A percentile compares a stretch with the other conserved stretches of the same genome.
Evolutionary conservation across 2,888 invertebrate species (phyloP).

Genomic region (Pseudococcus viburni): DNA sequence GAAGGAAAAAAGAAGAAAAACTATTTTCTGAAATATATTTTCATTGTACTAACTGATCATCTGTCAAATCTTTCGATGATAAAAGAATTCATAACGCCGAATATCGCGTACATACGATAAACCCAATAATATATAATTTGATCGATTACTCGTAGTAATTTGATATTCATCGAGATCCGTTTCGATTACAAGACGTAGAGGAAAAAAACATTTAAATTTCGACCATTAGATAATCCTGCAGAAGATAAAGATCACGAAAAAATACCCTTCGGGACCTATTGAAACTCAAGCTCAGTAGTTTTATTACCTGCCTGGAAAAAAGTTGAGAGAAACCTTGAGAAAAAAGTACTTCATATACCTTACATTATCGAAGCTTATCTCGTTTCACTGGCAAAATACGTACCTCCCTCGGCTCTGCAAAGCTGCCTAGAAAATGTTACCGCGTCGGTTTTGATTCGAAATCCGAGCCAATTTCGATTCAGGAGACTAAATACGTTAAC

Average conservation of each 20-base stretch:
- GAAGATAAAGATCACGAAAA: background rate
- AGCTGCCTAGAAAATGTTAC: too few species aligned
- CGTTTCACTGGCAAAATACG: background rate
- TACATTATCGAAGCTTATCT: background rate
- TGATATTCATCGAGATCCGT: background rate
- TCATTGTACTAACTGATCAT: constrained; percentile 29
- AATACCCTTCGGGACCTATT: background rate
- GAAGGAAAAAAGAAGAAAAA: background rate
- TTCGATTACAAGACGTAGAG: background rate
- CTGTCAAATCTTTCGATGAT: background rate
- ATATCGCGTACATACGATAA: background rate
- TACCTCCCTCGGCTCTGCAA: background rate
- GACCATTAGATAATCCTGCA: background rate
- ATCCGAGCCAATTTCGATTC: background rate
- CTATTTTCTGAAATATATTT: background rate
- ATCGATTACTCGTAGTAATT: background rate
- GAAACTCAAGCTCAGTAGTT: too few species aligned
- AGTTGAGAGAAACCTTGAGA: background rate
- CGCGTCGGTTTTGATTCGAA: background rate
- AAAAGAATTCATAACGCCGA: background rate
- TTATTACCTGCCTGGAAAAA: background rate
- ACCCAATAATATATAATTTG: background rate
- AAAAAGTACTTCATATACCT: background rate
- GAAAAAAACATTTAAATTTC: background rate
- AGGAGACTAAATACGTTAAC: background rate